These are phyloP conservation scores for Trinorchestia longiramus DNA, from an alignment of 1,140 invertebrate genomes.

Conservation along the genomic window DNA sequence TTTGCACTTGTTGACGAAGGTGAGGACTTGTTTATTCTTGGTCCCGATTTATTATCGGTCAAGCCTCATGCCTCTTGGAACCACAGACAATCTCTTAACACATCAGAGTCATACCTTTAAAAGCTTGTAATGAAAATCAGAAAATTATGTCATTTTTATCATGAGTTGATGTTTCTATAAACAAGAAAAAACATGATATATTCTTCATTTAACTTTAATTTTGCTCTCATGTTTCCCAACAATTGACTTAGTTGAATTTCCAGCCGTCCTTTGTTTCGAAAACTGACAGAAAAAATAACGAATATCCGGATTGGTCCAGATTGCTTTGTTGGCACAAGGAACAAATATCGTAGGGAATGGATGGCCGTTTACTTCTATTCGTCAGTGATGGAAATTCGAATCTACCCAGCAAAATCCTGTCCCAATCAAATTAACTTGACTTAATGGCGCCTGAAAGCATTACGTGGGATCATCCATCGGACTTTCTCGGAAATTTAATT, in stretches of 20 bases:
- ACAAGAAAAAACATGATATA: not conserved
- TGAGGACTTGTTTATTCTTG: not conserved
- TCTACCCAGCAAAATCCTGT: not conserved
- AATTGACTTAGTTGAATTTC: not conserved
- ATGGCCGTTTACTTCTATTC: not conserved
- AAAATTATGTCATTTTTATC: not conserved
- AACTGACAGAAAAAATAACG: not conserved
- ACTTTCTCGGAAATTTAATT: not conserved
- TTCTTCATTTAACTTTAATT: not conserved
- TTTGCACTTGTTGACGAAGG: too few relatives aligned
- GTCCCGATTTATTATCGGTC: too few relatives aligned
- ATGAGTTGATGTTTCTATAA: not conserved
- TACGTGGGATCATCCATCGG: conserved; percentile 31
- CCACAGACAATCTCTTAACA: not conserved
- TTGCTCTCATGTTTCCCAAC: not conserved
- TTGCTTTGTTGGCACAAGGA: not conserved
- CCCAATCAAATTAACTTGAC: conserved; percentile 40
- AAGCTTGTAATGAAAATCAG: not conserved
- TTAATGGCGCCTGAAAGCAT: conserved; percentile 24
- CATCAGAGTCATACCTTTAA: not conserved
- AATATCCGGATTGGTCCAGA: not conserved
- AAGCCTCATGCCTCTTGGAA: not conserved
- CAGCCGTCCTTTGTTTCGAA: not conserved
- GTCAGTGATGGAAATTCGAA: conserved; percentile 32
- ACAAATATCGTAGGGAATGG: not conserved